Conservation (phyloP, 2,888 invertebrate genomes). For the Torymus auratus region DNA sequence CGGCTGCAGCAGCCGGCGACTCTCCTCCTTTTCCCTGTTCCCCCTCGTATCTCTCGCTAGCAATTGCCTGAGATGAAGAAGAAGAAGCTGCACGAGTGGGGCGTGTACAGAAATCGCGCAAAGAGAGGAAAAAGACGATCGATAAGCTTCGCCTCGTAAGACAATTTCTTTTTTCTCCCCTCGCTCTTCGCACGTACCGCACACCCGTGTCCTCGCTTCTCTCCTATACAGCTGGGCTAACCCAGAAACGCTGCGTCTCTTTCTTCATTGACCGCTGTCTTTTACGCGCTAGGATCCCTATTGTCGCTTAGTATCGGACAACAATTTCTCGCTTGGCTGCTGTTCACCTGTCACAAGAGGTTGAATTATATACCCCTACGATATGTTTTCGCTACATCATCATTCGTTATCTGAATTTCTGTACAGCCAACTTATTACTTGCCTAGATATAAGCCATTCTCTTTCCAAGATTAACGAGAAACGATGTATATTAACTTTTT, state of each 20-base stretch:
- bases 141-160: conserved; percentile 70
- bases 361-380: neutral
- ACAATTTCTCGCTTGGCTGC: conserved; percentile 21
- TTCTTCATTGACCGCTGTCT: conserved; percentile 35
- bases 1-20: conserved; percentile 48
- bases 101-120: conserved; percentile 62
- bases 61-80: conserved; percentile 26
- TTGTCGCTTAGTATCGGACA: conserved; percentile 26
- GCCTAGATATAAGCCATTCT: too few species aligned
- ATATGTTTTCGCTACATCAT: too few species aligned
- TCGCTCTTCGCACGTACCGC: neutral
- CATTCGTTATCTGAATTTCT: too few species aligned
- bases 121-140: conserved; percentile 66
- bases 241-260: conserved; percentile 44
- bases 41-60: conserved; percentile 26
- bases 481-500: too few species aligned
- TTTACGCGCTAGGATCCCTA: conserved; percentile 22
- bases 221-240: conserved; percentile 11
- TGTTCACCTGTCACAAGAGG: conserved; percentile 29
- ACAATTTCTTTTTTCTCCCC: conserved; percentile 69
- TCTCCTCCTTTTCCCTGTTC: neutral
- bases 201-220: neutral
- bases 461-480: too few species aligned
- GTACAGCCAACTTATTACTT: too few species aligned
- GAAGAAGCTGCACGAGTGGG: conserved; percentile 36